A percentile compares a stretch with the other conserved stretches of the same genome.
phyloP scores from a whole-genome alignment of 2,797 vertebrate genomes.

The Pantherophis vulpinus region DNA sequence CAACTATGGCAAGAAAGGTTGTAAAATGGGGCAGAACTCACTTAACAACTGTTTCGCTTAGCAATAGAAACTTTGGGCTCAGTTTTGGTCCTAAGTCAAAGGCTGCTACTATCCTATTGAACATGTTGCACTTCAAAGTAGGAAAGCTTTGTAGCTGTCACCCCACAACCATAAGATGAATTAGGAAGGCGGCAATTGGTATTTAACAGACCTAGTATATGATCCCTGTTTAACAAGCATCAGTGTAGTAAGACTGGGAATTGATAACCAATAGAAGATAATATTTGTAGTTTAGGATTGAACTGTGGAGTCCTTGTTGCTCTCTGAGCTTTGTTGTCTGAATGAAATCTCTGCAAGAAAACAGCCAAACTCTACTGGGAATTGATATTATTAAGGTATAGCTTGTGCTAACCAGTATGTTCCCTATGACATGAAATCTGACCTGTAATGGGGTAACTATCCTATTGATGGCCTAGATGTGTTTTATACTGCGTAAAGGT shows the following conservation, averaged over 20 bases:
- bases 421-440: slow-evolving; percentile 53
- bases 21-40: too few species aligned
- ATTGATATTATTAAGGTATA: neutral
- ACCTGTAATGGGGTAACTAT: slow-evolving; percentile 72
- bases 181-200: neutral
- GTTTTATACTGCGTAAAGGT: slow-evolving; percentile 64
- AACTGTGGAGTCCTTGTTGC: too few species aligned
- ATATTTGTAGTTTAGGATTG: too few species aligned
- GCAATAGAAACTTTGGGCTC: too few species aligned
- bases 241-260: slow-evolving; percentile 45
- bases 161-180: neutral
- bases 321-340: too few species aligned
- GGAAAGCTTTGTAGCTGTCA: neutral
- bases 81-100: too few species aligned
- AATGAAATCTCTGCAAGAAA: too few species aligned
- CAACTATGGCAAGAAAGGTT: too few species aligned
- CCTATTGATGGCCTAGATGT: slow-evolving; percentile 67
- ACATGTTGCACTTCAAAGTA: neutral
- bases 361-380: slow-evolving; percentile 33
- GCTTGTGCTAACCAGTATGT: slow-evolving; percentile 52
- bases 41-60: too few species aligned
- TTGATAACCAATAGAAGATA: slow-evolving; percentile 51
- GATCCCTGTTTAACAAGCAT: neutral
- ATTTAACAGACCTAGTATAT: neutral
- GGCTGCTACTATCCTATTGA: neutral